Evolutionary conservation across 2,888 invertebrate species (phyloP).

Genomic region (Folsomia candida): DNA sequence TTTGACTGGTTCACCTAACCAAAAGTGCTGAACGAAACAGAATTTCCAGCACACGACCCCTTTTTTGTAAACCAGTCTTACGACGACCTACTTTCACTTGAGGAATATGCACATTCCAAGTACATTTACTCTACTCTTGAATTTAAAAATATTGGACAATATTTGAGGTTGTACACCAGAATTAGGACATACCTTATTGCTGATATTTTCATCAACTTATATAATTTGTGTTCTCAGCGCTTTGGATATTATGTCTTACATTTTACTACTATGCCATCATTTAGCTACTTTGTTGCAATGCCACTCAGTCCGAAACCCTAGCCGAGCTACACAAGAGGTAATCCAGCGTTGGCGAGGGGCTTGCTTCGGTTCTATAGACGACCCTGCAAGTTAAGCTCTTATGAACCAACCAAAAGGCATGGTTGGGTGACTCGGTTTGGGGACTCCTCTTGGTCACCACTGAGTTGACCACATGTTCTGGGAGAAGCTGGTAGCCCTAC

Average conservation of each 20-base stretch:
- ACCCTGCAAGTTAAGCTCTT: no score
- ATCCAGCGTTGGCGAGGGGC: no score
- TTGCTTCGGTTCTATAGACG: no score
- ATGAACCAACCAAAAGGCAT: no score
- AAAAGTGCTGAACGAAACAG: not conserved
- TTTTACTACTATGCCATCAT: not conserved
- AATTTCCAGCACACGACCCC: not conserved
- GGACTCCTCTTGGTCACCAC: no score
- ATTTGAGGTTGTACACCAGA: not conserved
- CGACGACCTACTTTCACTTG: not conserved
- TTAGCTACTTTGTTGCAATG: not conserved
- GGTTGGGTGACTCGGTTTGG: no score
- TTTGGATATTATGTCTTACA: not conserved
- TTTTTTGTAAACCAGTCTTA: not conserved
- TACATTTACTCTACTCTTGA: not conserved
- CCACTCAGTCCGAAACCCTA: no score
- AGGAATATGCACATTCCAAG: not conserved
- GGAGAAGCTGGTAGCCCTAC: no score
- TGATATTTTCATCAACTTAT: not conserved
- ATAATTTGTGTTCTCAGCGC: not conserved
- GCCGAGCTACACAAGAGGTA: no score
- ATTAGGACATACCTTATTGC: not conserved
- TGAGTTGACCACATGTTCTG: no score
- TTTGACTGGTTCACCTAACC: not conserved
- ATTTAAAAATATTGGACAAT: not conserved